Conservation (phyloP, 2,797 vertebrate genomes). For the Thamnophis elegans region DNA sequence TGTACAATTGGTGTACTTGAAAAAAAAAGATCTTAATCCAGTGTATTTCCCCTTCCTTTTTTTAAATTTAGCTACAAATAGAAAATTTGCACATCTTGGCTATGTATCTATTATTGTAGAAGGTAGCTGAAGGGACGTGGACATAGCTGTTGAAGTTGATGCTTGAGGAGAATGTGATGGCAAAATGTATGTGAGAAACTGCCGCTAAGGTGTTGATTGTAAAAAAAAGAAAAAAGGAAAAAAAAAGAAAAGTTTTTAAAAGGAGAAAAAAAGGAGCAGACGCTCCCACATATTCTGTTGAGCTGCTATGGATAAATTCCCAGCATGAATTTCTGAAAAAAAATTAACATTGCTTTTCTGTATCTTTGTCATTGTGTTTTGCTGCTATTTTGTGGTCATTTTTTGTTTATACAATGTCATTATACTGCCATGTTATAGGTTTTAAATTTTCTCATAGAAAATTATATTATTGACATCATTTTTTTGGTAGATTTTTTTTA, state of each 20-base stretch:
- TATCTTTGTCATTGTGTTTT: conserved; percentile 86
- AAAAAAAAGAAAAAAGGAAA: conserved; percentile 67
- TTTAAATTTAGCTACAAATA: conserved; percentile 73
- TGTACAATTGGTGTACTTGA: conserved; percentile 66
- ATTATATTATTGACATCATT: conserved; percentile 90
- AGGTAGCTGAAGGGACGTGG: conserved; percentile 74
- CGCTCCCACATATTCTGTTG: conserved; percentile 78
- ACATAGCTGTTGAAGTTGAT: conserved; percentile 70
- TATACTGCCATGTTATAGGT: conserved; percentile 90
- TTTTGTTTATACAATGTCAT: conserved; percentile 86
- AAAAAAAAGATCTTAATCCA: conserved; percentile 68
- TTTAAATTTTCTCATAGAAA: conserved; percentile 96
- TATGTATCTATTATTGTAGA: conserved; percentile 74
- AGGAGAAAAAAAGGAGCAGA: conserved; percentile 71
- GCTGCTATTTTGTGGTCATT: conserved; percentile 93
- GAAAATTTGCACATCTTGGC: conserved; percentile 90
- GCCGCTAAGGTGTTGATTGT: conserved; percentile 84
- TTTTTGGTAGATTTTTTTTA: conserved; percentile 75
- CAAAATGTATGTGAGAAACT: conserved; percentile 77
- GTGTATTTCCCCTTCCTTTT: conserved; percentile 50
- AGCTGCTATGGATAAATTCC: conserved; percentile 94
- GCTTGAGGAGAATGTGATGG: conserved; percentile 77
- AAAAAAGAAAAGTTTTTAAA: conserved; percentile 63
- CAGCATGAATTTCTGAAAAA: conserved; percentile 80
- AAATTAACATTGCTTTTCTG: conserved; percentile 82